Evolutionary conservation across 1,140 invertebrate species (phyloP), one percentile per base, ranked within the genome.

Genomic region (Panagrolaimus sp.): DNA sequence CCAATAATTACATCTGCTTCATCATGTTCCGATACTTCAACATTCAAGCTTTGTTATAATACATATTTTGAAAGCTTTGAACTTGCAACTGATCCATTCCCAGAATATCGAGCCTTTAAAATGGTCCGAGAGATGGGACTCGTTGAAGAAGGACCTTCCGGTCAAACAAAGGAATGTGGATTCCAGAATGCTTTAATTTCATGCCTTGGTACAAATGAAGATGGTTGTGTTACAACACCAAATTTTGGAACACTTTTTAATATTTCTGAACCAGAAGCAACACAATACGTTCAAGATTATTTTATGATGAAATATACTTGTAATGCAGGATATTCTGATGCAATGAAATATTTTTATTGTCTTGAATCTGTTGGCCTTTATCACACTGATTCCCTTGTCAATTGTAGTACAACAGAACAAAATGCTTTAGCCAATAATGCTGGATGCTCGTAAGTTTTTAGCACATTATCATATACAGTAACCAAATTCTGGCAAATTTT

Each of bases 301-400:
- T 57, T 57, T 8, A 57, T 57, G 51, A 57, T 57, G 51, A 20
- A 57, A 20, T 57, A 57, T 20, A 57, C 51, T 16, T 57, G 51
- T 8, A 57, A 20, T 2, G 27, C 11, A 20, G 51, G 51, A 57
- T 57, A 25, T 27, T 13, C 51, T 9, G 51, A 57, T 57, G 51
- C 51, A 20, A 57, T 57, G 20, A 57, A 57, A 20, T 57, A 57
- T 13, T 57, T 57, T 27, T 57, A 57, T 25, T 57, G 51, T 16
- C 20, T 57, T 20, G 51, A 57, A 13, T 27, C 20, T 25, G 51
- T 57, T 16, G 51, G 51, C 20, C 16, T 57, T 11, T 57, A 57
- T 57, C 27, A 57, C 4, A 11, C 51, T n/a, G 11, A 20, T 57
- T 25, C 20, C 4, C 51, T 57, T 57, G 51, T 25, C 20, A 57